Percentiles rank a stretch among this genome's conserved stretches.
Conservation (phyloP, 2,888 invertebrate genomes). For the Leucania comma region DNA sequence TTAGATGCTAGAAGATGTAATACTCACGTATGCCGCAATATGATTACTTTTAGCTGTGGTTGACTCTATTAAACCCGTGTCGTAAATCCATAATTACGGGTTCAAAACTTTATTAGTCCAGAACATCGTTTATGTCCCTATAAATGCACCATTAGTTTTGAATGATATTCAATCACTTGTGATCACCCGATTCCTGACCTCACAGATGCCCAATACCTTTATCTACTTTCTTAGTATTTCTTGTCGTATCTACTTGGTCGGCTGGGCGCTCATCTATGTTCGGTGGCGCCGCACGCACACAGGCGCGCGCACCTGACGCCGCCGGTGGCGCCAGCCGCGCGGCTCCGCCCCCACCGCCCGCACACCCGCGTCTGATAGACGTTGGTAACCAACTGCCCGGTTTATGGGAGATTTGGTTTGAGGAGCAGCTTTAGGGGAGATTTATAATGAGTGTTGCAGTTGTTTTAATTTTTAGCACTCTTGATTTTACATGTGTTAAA, state of each 20-base stretch:
- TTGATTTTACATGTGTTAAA: background rate
- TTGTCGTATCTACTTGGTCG: conserved; percentile 65
- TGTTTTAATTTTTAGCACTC: background rate
- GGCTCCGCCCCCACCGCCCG: conserved; percentile 66
- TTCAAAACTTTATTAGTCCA: background rate
- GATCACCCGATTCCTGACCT: conserved; percentile 16
- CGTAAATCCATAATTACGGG: background rate
- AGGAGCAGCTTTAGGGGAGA: conserved; percentile 18
- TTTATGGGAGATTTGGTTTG: conserved; percentile 55
- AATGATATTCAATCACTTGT: background rate
- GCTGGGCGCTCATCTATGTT: conserved; percentile 61
- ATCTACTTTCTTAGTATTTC: conserved; percentile 19
- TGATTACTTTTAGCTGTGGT: background rate
- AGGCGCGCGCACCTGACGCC: conserved; percentile 88
- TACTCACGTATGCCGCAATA: background rate
- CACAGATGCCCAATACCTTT: conserved; percentile 46
- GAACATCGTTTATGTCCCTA: background rate
- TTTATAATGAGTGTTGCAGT: background rate
- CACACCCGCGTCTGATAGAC: conserved; percentile 70
- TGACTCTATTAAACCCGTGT: conserved; percentile 28
- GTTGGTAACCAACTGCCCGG: conserved; percentile 54
- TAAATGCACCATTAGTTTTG: background rate
- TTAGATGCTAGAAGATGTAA: background rate
- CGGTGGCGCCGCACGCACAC: conserved; percentile 90
- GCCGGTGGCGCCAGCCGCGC: conserved; percentile 86